These are phyloP conservation scores for Coecobrya sp. DNA, from an alignment of 2,888 invertebrate species.

Conservation along the genomic window DNA sequence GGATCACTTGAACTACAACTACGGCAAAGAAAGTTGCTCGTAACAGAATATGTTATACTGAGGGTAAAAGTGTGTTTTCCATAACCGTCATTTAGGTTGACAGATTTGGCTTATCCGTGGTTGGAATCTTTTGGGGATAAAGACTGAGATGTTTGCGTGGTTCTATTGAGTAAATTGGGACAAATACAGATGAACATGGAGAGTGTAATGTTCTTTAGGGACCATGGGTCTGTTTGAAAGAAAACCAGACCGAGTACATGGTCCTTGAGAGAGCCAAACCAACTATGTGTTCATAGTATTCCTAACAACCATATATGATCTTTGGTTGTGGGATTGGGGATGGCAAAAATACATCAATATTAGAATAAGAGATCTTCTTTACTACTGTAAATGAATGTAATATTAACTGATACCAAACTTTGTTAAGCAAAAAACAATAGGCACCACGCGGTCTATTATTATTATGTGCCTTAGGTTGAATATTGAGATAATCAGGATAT, in stretches of 20 bases:
- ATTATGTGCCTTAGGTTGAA: too few relatives aligned
- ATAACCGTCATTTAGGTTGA: conserved; percentile 45
- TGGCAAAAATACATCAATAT: too few relatives aligned
- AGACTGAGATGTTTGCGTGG: neutral
- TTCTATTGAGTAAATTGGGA: neutral
- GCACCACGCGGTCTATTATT: too few relatives aligned
- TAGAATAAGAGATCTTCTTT: too few relatives aligned
- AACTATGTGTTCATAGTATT: neutral
- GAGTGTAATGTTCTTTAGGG: neutral
- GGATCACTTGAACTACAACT: neutral
- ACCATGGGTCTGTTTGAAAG: neutral
- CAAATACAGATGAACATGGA: neutral
- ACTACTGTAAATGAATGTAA: too few relatives aligned
- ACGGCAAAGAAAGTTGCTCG: neutral
- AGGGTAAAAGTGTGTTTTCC: conserved; percentile 36
- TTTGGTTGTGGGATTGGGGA: too few relatives aligned
- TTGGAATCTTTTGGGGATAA: neutral
- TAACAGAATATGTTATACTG: neutral
- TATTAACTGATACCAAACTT: too few relatives aligned
- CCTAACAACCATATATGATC: neutral
- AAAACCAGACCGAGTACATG: neutral
- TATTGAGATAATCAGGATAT: too few relatives aligned
- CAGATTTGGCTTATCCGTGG: conserved; percentile 45
- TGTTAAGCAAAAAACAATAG: too few relatives aligned
- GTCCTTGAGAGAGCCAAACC: conserved; percentile 1